Evolutionary conservation across 2,113 vertebrate species (phyloP), one percentile per base, ranked within the genome.

Genomic region (Rhipidura dahli): DNA sequence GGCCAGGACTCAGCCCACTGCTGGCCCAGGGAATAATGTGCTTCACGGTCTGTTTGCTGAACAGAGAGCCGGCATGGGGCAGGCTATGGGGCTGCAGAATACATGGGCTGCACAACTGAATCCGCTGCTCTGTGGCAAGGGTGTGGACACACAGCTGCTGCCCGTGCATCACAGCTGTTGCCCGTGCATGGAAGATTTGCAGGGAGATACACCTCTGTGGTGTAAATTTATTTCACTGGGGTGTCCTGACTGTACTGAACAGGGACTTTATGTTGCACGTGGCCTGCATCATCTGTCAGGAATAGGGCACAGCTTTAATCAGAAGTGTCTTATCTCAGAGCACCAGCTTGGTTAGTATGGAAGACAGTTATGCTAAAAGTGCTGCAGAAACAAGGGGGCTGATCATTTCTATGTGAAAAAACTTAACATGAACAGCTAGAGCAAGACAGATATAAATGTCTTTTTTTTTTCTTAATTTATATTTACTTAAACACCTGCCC

Each of bases 1-100:
- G 75, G 90, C 92, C 94, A 95, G 90, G 61, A 44, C 81, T 94
- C 88, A 90, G 70, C 83, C 95, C 91, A 90, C 91, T 85, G 92
- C 90, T 92, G 15, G 53, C 96, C 94, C 83, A 2, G 31, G 49
- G 88, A 95, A 96, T 94, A 94, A 93, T 75, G 37, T 1, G 0
- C 90, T 94, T 92, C 89, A 92, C 6, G 12, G 85, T 42, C 30
- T 4, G 21, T 66, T 76, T 85, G 77, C 39, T 53, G 66, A 66
- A 33, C 39, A 30, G 81, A 19, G 63, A 42, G 15, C 65, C 69
- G 72, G 88, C 59, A 72, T 31, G 89, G 77, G 35, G 93, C 71
- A 81, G 64, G 78, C 76, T 44, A n/a, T 18, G 89, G 84, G 72
- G 70, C 91, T 86, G 33, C 81, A 92, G n/a, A 39, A 13, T 54